Percentiles rank a stretch among this genome's conserved stretches.
These are phyloP conservation scores for Sarcophaga rosellei DNA, from an alignment of 2,888 invertebrate genomes.

Conservation along the genomic window DNA sequence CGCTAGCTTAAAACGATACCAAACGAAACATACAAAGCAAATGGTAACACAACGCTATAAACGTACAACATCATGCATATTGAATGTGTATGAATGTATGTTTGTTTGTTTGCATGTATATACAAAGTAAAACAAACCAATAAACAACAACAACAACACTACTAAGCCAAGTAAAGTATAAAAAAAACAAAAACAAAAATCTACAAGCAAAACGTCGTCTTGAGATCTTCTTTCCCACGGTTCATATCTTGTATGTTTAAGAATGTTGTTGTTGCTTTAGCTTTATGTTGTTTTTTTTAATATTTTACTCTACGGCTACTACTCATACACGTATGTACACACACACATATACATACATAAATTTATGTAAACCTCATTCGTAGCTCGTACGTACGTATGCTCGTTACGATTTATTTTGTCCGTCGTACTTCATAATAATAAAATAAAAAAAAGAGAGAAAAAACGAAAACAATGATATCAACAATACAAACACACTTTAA, in stretches of 20 bases:
- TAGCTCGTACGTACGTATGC: slow-evolving; percentile 16
- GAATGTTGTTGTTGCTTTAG: slow-evolving; percentile 68
- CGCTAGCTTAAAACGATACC: slow-evolving; percentile 31
- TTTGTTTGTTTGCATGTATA: slow-evolving; percentile 7
- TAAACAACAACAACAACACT: slow-evolving; percentile 56
- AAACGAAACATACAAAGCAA: slow-evolving; percentile 53
- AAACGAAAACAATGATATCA: slow-evolving; percentile 47
- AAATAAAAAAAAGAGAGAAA: slow-evolving; percentile 10
- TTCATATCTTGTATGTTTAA: slow-evolving; percentile 79
- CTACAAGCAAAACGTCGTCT: slow-evolving; percentile 73
- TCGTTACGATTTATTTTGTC: slow-evolving; percentile 57
- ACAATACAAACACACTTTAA: slow-evolving; percentile 31
- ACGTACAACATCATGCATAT: slow-evolving; percentile 34
- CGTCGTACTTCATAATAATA: slow-evolving; percentile 60
- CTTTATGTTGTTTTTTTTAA: slow-evolving; percentile 57
- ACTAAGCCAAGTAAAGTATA: slow-evolving; percentile 15
- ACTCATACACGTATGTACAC: slow-evolving; percentile 62
- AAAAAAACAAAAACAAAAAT: slow-evolving; percentile 69
- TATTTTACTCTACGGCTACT: slow-evolving; percentile 57
- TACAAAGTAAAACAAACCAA: slow-evolving; percentile 1
- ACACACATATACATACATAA: slow-evolving; percentile 26
- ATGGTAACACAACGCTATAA: slow-evolving; percentile 7
- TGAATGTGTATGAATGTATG: slow-evolving; percentile 14
- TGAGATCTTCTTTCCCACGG: slow-evolving; percentile 81
- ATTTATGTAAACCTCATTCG: slow-evolving; percentile 68